These are phyloP conservation scores for Solenopsis invicta DNA, from an alignment of 1,140 invertebrate species.

Conservation along the genomic window DNA sequence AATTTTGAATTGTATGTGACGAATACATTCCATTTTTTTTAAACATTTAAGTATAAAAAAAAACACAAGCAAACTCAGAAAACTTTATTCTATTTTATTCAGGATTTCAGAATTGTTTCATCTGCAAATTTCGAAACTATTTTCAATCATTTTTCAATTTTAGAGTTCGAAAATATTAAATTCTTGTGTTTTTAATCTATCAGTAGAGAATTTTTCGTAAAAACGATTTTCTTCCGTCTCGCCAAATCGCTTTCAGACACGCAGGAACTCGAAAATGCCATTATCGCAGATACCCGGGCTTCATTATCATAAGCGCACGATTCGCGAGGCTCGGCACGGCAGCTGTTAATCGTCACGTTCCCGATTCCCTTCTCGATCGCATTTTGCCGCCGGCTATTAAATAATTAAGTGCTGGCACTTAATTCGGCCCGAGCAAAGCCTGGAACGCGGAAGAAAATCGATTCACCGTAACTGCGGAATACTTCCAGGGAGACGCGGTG, in stretches of 20 bases:
- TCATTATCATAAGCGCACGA: slow-evolving; percentile 47
- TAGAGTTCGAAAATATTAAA: not conserved
- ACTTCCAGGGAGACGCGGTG: slow-evolving; percentile 45
- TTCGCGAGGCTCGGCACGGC: slow-evolving; percentile 14
- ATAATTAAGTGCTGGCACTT: slow-evolving; percentile 71
- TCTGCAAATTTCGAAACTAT: not conserved
- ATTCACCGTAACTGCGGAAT: not conserved
- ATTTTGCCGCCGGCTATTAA: slow-evolving; percentile 49
- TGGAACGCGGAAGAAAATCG: slow-evolving; percentile 41
- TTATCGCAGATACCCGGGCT: not conserved
- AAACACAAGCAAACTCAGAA: not conserved
- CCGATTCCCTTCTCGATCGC: slow-evolving; percentile 1
- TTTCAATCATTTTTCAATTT: not conserved
- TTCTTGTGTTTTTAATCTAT: not conserved
- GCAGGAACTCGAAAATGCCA: slow-evolving; percentile 5
- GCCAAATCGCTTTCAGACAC: slow-evolving; percentile 15
- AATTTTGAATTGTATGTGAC: slow-evolving; percentile 12
- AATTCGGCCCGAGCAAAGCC: slow-evolving; percentile 50
- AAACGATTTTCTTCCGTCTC: not conserved
- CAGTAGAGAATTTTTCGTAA: not conserved
- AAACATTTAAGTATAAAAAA: not conserved
- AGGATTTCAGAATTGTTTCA: not conserved
- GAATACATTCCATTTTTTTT: not conserved
- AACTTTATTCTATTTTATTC: not conserved
- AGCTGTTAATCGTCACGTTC: slow-evolving; percentile 28